phyloP scores from a whole-genome alignment of 2,797 vertebrate genomes.

The Sebastes alutus region DNA sequence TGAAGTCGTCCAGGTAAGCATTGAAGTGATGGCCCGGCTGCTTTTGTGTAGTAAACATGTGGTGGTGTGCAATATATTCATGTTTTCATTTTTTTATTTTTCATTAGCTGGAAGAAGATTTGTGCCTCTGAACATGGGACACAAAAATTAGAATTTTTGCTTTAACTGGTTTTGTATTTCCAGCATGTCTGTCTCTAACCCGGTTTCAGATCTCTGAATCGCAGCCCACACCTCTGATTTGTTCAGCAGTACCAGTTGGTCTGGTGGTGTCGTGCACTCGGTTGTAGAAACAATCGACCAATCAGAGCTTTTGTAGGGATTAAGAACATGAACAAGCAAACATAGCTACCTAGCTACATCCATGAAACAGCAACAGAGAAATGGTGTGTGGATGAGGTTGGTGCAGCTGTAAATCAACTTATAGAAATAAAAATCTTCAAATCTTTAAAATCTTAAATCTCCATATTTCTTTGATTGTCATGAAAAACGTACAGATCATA shows the following conservation, averaged over 20 bases:
- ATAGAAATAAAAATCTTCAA: not conserved
- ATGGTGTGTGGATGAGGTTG: not conserved
- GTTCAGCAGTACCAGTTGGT: not conserved
- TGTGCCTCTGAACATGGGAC: not conserved
- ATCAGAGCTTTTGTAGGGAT: not conserved
- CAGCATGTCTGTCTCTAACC: not conserved
- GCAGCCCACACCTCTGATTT: too few relatives aligned
- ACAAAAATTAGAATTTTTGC: not conserved
- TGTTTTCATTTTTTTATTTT: not conserved
- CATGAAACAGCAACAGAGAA: not conserved
- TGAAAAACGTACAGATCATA: not conserved
- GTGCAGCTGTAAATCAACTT: not conserved
- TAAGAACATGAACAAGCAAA: not conserved
- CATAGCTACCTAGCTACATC: not conserved
- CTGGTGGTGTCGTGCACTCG: not conserved
- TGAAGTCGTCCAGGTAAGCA: constrained; percentile 86
- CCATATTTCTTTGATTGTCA: not conserved
- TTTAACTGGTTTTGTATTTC: not conserved
- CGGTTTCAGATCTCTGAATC: not conserved
- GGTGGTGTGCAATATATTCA: not conserved
- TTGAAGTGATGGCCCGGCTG: not conserved
- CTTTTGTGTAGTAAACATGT: not conserved
- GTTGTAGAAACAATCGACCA: not conserved
- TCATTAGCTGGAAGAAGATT: not conserved
- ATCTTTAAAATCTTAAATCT: not conserved